Percentiles rank a stretch among this genome's conserved stretches.
These are phyloP conservation scores for Anarhynchus alexandrinus DNA, from an alignment of 2,113 vertebrate genomes.

Conservation along the genomic window DNA sequence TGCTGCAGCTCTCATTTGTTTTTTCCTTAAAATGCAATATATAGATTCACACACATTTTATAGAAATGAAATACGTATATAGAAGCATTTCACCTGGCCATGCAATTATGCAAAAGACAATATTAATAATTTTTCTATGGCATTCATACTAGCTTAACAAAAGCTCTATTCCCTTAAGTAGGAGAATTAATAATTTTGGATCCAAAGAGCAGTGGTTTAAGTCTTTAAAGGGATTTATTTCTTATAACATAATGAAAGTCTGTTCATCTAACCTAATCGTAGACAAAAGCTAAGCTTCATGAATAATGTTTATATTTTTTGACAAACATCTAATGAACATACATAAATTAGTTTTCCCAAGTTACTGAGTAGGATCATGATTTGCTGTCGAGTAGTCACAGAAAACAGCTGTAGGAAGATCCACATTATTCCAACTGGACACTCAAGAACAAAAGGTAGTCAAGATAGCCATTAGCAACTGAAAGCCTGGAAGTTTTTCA, in stretches of 20 bases:
- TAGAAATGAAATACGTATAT: neutral
- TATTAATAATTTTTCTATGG: slow-evolving; percentile 12
- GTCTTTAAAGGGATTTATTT: slow-evolving; percentile 53
- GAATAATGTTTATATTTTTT: slow-evolving; percentile 27
- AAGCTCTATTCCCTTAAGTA: slow-evolving; percentile 15
- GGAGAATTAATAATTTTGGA: slow-evolving; percentile 39
- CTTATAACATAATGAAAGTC: slow-evolving; percentile 11
- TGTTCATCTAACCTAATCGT: slow-evolving; percentile 2
- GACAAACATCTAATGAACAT: slow-evolving; percentile 4
- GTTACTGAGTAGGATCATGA: neutral
- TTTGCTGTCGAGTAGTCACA: neutral
- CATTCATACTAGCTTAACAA: neutral
- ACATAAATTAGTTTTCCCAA: neutral
- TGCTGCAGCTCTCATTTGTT: neutral
- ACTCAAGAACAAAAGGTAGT: neutral
- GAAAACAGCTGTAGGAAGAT: neutral
- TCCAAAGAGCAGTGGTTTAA: slow-evolving; percentile 13
- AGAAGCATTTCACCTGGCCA: neutral
- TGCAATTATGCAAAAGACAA: slow-evolving; percentile 14
- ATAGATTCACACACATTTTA: slow-evolving; percentile 1
- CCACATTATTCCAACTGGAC: neutral
- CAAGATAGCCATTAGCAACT: neutral
- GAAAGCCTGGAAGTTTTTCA: neutral
- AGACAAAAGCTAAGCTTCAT: neutral
- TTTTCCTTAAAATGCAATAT: neutral